A percentile compares a stretch with the other conserved stretches of the same genome.
These are phyloP conservation scores for Pycnomerus fuliginosus DNA, from an alignment of 2,888 invertebrate species.

Conservation along the genomic window DNA sequence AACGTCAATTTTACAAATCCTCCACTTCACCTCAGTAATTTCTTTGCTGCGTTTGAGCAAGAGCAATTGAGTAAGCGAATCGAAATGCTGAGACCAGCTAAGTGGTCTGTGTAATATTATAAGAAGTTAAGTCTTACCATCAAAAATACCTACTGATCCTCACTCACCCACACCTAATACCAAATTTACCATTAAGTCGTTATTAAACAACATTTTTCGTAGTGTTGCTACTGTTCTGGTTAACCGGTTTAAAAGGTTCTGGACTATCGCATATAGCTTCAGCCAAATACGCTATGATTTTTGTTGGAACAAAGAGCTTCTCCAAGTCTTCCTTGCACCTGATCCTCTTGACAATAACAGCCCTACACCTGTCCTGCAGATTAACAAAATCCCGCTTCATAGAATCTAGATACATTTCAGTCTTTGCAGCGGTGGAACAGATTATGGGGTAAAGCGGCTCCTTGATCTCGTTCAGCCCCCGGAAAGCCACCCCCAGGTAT, in stretches of 20 bases:
- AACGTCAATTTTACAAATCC: no score
- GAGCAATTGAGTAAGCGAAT: no score
- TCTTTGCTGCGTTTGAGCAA: no score
- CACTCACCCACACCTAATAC: no score
- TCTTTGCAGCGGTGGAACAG: constrained; percentile 73
- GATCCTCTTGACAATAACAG: constrained; percentile 61
- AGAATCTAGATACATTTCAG: constrained; percentile 66
- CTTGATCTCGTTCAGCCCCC: constrained; percentile 61
- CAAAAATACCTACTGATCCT: no score
- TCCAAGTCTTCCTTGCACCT: constrained; percentile 56
- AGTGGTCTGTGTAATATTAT: no score
- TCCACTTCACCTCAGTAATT: no score
- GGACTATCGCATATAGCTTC: constrained; percentile 54
- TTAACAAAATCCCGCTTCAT: constrained; percentile 64
- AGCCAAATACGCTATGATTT: constrained; percentile 59
- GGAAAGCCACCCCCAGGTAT: constrained; percentile 69
- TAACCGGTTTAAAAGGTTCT: constrained; percentile 45
- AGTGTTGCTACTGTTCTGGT: no score
- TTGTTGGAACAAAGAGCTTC: constrained; percentile 59
- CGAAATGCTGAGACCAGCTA: no score
- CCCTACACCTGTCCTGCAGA: constrained; percentile 68
- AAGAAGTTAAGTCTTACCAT: no score
- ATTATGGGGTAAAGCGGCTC: constrained; percentile 68
- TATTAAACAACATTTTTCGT: no score
- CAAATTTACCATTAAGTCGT: no score